Percentiles rank a stretch among this genome's conserved stretches.
Conservation (phyloP, 2,888 invertebrate species). For the Stegophylla sp. region DNA sequence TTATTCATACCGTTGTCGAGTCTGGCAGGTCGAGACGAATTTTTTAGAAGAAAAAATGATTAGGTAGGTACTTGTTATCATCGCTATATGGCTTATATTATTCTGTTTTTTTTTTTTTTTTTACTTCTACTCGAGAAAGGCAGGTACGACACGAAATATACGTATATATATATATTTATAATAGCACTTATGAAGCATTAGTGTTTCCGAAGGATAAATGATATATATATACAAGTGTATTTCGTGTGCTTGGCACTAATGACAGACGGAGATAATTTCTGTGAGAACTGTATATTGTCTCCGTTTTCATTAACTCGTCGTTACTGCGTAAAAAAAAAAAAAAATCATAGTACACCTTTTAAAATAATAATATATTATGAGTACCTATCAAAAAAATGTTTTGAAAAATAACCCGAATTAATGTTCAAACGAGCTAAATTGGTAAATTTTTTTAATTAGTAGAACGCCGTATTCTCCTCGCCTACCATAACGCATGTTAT, state of each 20-base stretch:
- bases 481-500: background rate
- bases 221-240: conserved; percentile 16
- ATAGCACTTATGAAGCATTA: conserved; percentile 44
- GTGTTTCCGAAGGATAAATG: conserved; percentile 35
- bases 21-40: background rate
- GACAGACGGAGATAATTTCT: conserved; percentile 41
- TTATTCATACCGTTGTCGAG: background rate
- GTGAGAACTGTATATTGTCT: conserved; percentile 37
- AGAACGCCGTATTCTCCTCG: background rate
- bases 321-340: background rate
- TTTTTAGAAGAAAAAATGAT: conserved; percentile 23
- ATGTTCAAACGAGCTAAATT: too few relatives aligned
- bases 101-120: conserved; percentile 9
- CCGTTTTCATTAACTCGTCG: conserved; percentile 39
- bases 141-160: conserved; percentile 27
- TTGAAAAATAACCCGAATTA: background rate
- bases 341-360: background rate
- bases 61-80: conserved; percentile 26
- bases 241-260: conserved; percentile 35
- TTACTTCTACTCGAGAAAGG: conserved; percentile 19
- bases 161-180: conserved; percentile 6
- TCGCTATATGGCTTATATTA: conserved; percentile 31
- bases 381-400: background rate
- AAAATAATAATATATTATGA: background rate
- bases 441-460: background rate